These are phyloP conservation scores for Phylloscopus whistleri DNA, from an alignment of 2,113 vertebrate species.

Conservation along the genomic window DNA sequence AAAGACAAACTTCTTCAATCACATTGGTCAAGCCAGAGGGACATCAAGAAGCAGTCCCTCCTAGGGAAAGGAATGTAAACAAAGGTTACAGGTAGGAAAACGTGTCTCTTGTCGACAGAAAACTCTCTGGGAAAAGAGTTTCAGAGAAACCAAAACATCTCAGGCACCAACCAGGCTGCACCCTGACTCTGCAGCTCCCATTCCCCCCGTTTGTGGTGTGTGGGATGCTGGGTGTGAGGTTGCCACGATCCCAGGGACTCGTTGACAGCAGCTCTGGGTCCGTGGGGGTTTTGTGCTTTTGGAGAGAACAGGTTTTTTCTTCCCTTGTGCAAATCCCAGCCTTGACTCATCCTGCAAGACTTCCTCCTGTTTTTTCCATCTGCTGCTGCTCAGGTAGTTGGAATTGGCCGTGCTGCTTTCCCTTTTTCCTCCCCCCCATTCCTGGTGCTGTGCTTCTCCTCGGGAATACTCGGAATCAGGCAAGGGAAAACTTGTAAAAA, in stretches of 20 bases:
- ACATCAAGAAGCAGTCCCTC: too few species aligned
- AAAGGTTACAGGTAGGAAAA: too few species aligned
- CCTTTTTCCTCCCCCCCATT: fast-evolving
- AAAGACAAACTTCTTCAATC: too few species aligned
- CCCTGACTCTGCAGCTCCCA: fast-evolving
- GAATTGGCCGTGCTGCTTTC: neutral
- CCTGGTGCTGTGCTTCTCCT: neutral
- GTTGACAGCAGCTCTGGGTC: neutral
- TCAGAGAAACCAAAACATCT: too few species aligned
- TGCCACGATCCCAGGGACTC: fast-evolving
- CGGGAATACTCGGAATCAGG: fast-evolving
- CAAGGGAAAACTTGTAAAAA: neutral
- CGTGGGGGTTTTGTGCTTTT: neutral
- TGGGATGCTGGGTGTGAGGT: neutral
- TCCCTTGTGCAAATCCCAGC: neutral
- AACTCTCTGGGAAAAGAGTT: too few species aligned
- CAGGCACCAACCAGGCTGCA: too few species aligned
- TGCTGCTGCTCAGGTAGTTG: neutral
- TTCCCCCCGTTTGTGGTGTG: too few species aligned
- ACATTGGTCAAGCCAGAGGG: too few species aligned
- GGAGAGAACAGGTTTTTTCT: neutral
- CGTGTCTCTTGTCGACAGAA: too few species aligned
- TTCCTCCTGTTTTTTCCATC: constrained; percentile 38
- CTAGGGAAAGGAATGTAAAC: too few species aligned
- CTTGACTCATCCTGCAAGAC: neutral